Conservation (phyloP, 2,797 vertebrate species). For the Helicolenus hilgendorfi region DNA sequence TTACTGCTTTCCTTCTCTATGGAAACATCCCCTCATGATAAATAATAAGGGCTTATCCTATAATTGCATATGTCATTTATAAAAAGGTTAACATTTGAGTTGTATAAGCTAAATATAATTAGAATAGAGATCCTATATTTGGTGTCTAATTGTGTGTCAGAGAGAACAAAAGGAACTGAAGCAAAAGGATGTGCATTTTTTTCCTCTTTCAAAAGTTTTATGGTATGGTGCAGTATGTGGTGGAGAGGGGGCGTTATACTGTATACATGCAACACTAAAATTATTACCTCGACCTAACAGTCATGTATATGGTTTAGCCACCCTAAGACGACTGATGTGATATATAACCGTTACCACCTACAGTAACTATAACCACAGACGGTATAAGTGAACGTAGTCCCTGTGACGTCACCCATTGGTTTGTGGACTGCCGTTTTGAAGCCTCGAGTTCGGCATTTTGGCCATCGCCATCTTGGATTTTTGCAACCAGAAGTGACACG, state of each 20-base stretch:
- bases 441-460: no score
- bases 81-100: slow-evolving; percentile 18
- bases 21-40: slow-evolving; percentile 38
- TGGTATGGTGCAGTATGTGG: not conserved
- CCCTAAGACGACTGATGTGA: not conserved
- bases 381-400: no score
- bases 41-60: slow-evolving; percentile 25
- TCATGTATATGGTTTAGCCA: not conserved
- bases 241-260: not conserved
- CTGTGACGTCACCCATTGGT: no score
- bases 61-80: slow-evolving; percentile 42
- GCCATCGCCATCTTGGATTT: no score
- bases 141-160: slow-evolving; percentile 38
- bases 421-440: no score
- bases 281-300: not conserved
- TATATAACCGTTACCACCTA: not conserved
- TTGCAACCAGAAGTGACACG: no score
- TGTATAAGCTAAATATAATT: slow-evolving; percentile 12
- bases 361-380: not conserved
- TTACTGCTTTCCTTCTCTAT: slow-evolving; percentile 1
- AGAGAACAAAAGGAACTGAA: slow-evolving; percentile 17
- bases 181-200: not conserved
- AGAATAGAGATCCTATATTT: not conserved
- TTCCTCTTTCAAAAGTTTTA: not conserved
- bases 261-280: not conserved